These are phyloP conservation scores for Morpho achilles DNA, from an alignment of 2,888 invertebrate species.

Conservation along the genomic window DNA sequence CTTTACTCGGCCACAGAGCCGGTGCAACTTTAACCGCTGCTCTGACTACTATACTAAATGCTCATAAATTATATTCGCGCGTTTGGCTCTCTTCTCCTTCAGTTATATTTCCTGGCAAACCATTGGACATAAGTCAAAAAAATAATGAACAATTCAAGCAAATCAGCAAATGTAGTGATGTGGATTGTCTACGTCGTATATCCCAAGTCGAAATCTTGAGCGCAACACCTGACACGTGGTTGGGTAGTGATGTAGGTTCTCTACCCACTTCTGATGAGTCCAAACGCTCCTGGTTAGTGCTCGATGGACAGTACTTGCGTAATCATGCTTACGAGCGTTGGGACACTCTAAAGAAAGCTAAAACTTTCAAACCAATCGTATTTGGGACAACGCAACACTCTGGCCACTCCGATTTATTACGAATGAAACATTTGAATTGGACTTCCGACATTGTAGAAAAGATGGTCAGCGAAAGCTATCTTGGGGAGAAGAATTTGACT, in stretches of 20 bases:
- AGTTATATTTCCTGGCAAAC: constrained; percentile 84
- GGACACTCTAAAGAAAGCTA: constrained; percentile 67
- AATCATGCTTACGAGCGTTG: constrained; percentile 83
- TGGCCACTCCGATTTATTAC: constrained; percentile 81
- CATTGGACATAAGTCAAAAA: constrained; percentile 79
- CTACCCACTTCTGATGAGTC: constrained; percentile 81
- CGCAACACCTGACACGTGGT: constrained; percentile 86
- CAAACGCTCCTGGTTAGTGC: constrained; percentile 86
- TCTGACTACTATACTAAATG: constrained; percentile 79
- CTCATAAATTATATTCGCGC: constrained; percentile 84
- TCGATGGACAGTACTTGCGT: constrained; percentile 85
- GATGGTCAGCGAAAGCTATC: constrained; percentile 80
- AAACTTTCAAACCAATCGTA: constrained; percentile 75
- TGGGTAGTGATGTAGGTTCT: constrained; percentile 78
- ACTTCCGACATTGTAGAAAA: constrained; percentile 82
- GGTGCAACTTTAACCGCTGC: constrained; percentile 92
- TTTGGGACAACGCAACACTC: constrained; percentile 88
- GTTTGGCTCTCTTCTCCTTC: constrained; percentile 91
- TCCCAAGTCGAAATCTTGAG: constrained; percentile 80
- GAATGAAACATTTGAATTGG: constrained; percentile 82
- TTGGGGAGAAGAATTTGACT: constrained; percentile 82
- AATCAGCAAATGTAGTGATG: constrained; percentile 75
- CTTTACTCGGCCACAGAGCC: constrained; percentile 90
- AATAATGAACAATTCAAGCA: constrained; percentile 81
- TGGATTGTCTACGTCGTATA: constrained; percentile 77